phyloP scores from a whole-genome alignment of 2,113 vertebrate species.

The Scytalopus superciliaris region DNA sequence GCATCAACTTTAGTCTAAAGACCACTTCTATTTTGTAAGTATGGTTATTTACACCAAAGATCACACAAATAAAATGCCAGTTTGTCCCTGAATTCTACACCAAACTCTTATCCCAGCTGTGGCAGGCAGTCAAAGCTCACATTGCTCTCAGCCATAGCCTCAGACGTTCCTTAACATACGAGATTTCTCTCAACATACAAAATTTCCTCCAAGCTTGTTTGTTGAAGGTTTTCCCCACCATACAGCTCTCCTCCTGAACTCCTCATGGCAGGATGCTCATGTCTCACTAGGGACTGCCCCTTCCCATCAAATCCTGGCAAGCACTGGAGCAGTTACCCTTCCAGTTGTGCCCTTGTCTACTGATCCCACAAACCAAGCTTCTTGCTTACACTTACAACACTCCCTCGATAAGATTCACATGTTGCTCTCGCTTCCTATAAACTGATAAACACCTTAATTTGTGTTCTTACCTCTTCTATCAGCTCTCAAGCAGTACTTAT shows the following conservation, averaged over 20 bases:
- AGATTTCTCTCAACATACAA: background rate
- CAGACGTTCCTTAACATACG: background rate
- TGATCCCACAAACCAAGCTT: background rate
- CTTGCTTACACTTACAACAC: background rate
- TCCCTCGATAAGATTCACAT: background rate
- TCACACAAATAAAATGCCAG: background rate
- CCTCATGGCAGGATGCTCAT: background rate
- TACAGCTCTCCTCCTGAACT: background rate
- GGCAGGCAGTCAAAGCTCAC: background rate
- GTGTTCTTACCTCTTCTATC: background rate
- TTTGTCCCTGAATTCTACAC: background rate
- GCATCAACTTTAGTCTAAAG: rapidly evolving
- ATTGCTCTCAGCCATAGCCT: background rate
- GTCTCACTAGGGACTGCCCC: background rate
- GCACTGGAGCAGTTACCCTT: background rate
- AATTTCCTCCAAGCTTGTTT: background rate
- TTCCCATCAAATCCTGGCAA: background rate
- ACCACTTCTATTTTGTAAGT: background rate
- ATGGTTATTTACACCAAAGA: background rate
- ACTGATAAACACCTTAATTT: background rate
- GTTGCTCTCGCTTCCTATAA: background rate
- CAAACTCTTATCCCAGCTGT: background rate
- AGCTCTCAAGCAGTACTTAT: background rate
- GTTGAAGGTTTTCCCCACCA: background rate
- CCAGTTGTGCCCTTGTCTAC: background rate